Percentiles rank a stretch among this genome's conserved stretches.
Conservation (phyloP, 2,797 vertebrate species). For the Orientallactaga sibirica region DNA sequence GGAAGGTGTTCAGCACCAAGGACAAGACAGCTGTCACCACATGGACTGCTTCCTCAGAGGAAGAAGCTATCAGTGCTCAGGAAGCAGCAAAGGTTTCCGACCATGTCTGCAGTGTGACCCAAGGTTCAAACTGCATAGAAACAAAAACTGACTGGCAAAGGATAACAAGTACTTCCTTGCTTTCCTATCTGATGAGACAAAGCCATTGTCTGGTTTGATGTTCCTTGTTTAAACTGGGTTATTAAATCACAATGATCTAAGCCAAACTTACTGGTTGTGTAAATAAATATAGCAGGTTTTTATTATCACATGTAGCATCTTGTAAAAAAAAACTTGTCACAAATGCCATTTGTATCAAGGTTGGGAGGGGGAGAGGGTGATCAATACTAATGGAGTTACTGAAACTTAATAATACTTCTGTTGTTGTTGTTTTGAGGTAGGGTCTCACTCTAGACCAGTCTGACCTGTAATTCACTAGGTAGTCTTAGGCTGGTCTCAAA, state of each 20-base stretch:
- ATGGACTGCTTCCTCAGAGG: constrained; percentile 79
- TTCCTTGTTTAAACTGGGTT: constrained; percentile 81
- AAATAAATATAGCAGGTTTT: not conserved
- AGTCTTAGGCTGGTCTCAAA: too few relatives aligned
- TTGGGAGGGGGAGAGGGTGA: not conserved
- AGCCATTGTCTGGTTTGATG: constrained; percentile 85
- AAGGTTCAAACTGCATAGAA: constrained; percentile 87
- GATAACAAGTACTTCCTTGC: constrained; percentile 88
- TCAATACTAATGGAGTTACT: constrained; percentile 71
- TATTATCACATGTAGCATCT: too few relatives aligned
- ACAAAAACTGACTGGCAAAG: constrained; percentile 88
- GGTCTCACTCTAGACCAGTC: too few relatives aligned
- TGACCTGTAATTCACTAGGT: too few relatives aligned
- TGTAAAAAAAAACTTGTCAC: too few relatives aligned
- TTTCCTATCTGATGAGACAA: constrained; percentile 85
- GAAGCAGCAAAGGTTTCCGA: constrained; percentile 87
- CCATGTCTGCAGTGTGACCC: constrained; percentile 87
- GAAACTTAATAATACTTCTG: constrained; percentile 45
- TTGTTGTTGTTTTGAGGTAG: too few relatives aligned
- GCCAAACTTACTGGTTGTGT: constrained; percentile 78
- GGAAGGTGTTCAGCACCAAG: constrained; percentile 48
- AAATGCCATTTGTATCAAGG: constrained; percentile 53
- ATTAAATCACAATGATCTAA: constrained; percentile 82
- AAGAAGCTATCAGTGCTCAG: constrained; percentile 81
- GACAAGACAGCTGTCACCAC: not conserved